Percentiles rank a stretch among this genome's conserved stretches.
Evolutionary conservation across 2,888 invertebrate genomes (phyloP).

Genomic region (Apodemia arnacis): DNA sequence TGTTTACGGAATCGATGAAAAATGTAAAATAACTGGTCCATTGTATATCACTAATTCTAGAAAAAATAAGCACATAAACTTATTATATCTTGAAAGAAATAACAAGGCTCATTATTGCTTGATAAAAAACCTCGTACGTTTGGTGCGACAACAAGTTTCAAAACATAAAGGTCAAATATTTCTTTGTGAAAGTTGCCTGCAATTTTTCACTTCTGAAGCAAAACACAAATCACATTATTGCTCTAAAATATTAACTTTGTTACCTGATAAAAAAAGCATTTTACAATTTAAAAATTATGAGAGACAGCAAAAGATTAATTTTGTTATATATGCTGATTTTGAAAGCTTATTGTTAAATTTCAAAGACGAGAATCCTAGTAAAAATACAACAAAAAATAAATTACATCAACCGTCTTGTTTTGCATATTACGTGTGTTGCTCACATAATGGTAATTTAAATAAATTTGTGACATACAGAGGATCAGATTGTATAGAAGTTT

Average conservation of each 20-base stretch:
- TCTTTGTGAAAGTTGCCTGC: constrained; percentile 69
- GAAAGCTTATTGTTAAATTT: neutral
- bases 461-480: neutral
- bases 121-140: constrained; percentile 36
- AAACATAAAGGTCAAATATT: constrained; percentile 52
- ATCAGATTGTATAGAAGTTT: neutral
- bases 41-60: constrained; percentile 48
- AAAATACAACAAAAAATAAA: neutral
- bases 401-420: neutral
- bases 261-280: constrained; percentile 40
- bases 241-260: constrained; percentile 37
- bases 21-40: constrained; percentile 61
- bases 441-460: neutral
- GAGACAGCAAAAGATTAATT: constrained; percentile 64
- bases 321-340: constrained; percentile 63
- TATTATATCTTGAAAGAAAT: constrained; percentile 47
- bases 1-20: constrained; percentile 62
- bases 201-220: constrained; percentile 52
- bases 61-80: constrained; percentile 66
- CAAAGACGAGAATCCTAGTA: neutral
- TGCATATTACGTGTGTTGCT: constrained; percentile 1
- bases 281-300: constrained; percentile 65
- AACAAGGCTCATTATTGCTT: neutral
- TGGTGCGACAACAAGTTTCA: constrained; percentile 63
- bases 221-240: constrained; percentile 48